phyloP scores from a whole-genome alignment of 2,113 vertebrate genomes.

The Alligator sinensis region DNA sequence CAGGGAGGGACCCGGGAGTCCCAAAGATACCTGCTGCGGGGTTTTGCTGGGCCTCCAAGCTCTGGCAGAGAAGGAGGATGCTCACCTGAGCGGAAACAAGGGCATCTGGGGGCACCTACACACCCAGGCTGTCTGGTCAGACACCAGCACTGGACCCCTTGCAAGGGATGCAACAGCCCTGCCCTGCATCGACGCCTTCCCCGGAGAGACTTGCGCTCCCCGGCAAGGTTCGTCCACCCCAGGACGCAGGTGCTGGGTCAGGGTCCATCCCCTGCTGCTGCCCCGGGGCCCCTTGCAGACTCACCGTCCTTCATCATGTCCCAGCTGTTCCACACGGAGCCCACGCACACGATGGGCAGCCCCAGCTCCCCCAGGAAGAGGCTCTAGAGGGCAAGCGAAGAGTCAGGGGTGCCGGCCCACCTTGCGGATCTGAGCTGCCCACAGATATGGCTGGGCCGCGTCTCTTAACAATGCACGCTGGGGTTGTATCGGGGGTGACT shows the following conservation, averaged over 20 bases:
- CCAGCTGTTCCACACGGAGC: conserved; percentile 97
- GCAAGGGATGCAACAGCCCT: too few relatives aligned
- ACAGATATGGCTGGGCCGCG: fast-evolving
- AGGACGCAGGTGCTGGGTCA: neutral
- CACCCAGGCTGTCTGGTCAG: too few relatives aligned
- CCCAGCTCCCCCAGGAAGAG: conserved; percentile 83
- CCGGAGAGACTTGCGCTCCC: too few relatives aligned
- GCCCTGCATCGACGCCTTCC: too few relatives aligned
- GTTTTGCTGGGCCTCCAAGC: too few relatives aligned
- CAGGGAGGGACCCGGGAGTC: too few relatives aligned
- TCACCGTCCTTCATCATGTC: conserved; percentile 86
- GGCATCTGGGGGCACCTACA: too few relatives aligned
- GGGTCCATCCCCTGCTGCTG: neutral
- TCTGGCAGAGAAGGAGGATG: too few relatives aligned
- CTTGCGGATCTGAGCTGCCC: neutral
- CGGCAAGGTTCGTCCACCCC: too few relatives aligned
- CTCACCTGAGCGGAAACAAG: too few relatives aligned
- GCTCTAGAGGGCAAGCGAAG: conserved; percentile 64
- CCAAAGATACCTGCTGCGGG: too few relatives aligned
- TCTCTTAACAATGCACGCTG: neutral
- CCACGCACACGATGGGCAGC: conserved; percentile 92
- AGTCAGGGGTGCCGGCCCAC: neutral
- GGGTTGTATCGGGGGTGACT: neutral
- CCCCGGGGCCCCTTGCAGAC: neutral
- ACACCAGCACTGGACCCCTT: too few relatives aligned